These are phyloP conservation scores for Natrix natrix DNA, from an alignment of 2,797 vertebrate genomes.

Conservation along the genomic window DNA sequence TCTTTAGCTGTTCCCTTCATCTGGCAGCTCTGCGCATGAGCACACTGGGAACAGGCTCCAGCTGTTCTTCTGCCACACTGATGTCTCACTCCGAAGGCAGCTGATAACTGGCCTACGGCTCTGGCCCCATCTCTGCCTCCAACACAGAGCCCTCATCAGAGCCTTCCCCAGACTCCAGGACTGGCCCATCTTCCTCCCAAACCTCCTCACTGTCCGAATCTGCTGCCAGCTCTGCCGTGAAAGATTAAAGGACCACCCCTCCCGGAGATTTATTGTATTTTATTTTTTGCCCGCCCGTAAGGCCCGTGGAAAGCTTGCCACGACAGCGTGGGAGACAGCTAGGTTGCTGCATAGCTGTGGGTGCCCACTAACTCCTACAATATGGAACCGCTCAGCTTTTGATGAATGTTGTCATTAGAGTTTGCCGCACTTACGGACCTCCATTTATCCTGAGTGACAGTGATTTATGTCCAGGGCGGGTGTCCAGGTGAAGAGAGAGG, in stretches of 20 bases:
- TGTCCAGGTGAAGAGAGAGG: slow-evolving; percentile 53
- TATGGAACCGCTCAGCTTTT: slow-evolving; percentile 65
- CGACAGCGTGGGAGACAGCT: slow-evolving; percentile 32
- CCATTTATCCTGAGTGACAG: slow-evolving; percentile 68
- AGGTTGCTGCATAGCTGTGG: slow-evolving; percentile 55
- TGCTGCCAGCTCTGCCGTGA: too few species aligned
- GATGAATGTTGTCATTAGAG: slow-evolving; percentile 74
- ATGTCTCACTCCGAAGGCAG: too few species aligned
- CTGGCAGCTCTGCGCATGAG: too few species aligned
- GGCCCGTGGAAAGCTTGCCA: background rate
- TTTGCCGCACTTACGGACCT: slow-evolving; percentile 63
- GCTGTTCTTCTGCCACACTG: too few species aligned
- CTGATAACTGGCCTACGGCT: too few species aligned
- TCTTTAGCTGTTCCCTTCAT: too few species aligned
- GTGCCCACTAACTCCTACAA: slow-evolving; percentile 51
- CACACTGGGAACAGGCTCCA: too few species aligned
- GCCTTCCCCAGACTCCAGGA: too few species aligned
- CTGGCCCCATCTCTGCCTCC: too few species aligned
- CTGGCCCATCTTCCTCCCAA: too few species aligned
- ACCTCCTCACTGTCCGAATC: too few species aligned
- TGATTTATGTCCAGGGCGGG: slow-evolving; percentile 64
- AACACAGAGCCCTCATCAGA: too few species aligned
- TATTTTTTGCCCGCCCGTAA: background rate
- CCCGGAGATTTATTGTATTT: background rate
- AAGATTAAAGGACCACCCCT: background rate